phyloP scores from a whole-genome alignment of 1,140 invertebrate species.

The Temnothorax nylanderi region DNA sequence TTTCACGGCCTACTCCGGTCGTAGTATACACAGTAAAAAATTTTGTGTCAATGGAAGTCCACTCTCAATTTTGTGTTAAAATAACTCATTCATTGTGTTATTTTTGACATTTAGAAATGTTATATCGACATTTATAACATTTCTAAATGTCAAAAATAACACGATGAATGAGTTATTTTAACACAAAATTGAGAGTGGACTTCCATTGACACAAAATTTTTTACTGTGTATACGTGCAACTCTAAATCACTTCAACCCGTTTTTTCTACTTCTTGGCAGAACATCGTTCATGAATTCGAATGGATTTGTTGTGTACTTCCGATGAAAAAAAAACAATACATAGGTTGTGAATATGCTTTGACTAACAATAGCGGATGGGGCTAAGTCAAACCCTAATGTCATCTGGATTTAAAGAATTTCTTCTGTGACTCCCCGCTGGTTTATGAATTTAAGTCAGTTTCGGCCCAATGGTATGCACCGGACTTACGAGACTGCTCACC shows the following conservation, averaged over 20 bases:
- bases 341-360: neutral
- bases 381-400: neutral
- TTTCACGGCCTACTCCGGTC: constrained; percentile 20
- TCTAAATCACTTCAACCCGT: constrained; percentile 2
- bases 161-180: no score
- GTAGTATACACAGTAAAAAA: no score
- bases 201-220: no score
- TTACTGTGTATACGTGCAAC: no score
- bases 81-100: no score
- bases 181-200: no score
- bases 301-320: neutral
- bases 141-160: no score
- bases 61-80: no score
- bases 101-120: no score
- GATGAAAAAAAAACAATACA: neutral
- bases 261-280: neutral
- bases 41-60: no score
- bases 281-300: neutral
- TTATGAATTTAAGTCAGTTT: neutral
- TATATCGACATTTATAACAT: no score
- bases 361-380: neutral
- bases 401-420: neutral
- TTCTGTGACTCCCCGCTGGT: neutral
- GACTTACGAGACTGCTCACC: neutral
- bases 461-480: neutral